Evolutionary conservation across 2,113 vertebrate genomes (phyloP).

Genomic region (Ia io): DNA sequence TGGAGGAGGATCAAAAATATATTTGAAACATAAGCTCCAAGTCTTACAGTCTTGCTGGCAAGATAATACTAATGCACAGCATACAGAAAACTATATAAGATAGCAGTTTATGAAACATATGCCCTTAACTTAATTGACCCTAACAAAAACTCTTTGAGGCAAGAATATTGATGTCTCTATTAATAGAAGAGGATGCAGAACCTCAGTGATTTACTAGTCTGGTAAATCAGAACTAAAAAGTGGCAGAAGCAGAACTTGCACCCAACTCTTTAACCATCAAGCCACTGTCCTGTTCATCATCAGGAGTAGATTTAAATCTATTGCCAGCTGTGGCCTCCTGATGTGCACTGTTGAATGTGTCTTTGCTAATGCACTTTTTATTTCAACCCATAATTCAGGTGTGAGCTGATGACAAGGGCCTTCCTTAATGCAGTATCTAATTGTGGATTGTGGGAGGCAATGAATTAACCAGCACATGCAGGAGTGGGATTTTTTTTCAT

Average conservation of each 20-base stretch:
- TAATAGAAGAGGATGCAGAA: background rate
- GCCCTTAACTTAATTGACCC: background rate
- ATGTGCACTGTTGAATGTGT: background rate
- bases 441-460: background rate
- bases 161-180: background rate
- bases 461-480: background rate
- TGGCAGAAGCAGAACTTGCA: background rate
- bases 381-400: background rate
- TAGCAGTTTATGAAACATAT: background rate
- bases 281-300: accelerated
- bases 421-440: too few relatives aligned
- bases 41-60: background rate
- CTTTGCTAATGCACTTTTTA: background rate
- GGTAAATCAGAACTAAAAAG: background rate
- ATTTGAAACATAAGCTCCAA: background rate
- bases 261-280: background rate
- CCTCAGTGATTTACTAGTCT: background rate
- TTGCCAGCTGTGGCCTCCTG: background rate
- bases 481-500: background rate
- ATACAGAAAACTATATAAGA: background rate
- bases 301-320: background rate
- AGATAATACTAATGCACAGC: background rate
- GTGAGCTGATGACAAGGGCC: background rate
- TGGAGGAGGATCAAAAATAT: background rate
- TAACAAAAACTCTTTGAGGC: background rate